Conservation (phyloP, 2,797 vertebrate genomes). For the Lithobates pipiens region DNA sequence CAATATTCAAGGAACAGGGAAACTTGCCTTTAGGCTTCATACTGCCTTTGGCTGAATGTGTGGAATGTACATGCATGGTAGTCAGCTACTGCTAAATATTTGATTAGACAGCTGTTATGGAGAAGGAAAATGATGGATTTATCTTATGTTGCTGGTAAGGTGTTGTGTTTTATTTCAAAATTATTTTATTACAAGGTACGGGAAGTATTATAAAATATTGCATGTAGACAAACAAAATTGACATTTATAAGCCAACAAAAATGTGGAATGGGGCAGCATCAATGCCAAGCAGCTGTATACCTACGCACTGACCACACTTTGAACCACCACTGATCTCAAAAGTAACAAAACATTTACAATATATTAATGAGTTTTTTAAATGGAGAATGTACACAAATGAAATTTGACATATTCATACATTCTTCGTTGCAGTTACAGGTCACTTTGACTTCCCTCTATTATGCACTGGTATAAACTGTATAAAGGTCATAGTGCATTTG, state of each 20-base stretch:
- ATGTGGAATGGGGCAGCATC: neutral
- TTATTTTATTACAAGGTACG: neutral
- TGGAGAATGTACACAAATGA: neutral
- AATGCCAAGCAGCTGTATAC: neutral
- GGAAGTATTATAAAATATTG: neutral
- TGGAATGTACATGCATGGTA: slow-evolving; percentile 39
- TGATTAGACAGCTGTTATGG: slow-evolving; percentile 33
- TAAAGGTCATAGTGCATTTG: no score
- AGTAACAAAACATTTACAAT: neutral
- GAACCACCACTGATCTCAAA: neutral
- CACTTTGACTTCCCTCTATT: no score
- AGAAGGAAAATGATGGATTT: slow-evolving; percentile 2
- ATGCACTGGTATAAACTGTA: no score
- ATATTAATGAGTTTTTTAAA: neutral
- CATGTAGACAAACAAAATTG: neutral
- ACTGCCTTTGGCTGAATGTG: slow-evolving; percentile 39
- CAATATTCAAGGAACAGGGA: slow-evolving; percentile 38
- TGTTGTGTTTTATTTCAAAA: neutral
- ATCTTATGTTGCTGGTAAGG: neutral
- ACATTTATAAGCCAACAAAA: neutral
- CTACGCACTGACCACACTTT: neutral
- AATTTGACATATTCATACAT: no score
- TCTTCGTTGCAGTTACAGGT: no score
- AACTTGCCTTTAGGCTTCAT: slow-evolving; percentile 29
- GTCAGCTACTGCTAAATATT: neutral